Base-by-base conservation (phyloP, 2,797 vertebrate genomes). In the Vespertilio murinus region DNA sequence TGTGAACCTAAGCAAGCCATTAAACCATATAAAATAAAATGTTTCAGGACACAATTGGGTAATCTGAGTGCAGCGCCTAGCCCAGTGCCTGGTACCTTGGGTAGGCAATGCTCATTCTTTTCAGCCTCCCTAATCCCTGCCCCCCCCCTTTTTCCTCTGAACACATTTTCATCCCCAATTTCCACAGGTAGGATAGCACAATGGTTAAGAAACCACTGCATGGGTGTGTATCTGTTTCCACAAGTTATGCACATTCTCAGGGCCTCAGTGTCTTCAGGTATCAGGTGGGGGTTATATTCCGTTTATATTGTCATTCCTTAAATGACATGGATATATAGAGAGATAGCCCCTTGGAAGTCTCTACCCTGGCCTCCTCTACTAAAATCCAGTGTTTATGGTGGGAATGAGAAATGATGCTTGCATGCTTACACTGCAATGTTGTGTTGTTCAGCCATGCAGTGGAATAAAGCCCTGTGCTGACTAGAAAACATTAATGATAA, bases 241-340 rank as follows among this genome's bases (percentile, higher is more conserved):
- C 9, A 78, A 30, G 4, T 65, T 78, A 33, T 2, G 18, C 54
- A 61, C 61, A 52, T 71, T 84, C 12, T 71, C 12, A 25, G 14
- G 18, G 20, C 52, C 30, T 94, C 67, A 17, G 33, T 30, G 82
- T 91, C 8, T n/a, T 81, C 16, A 14, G 40, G 61, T 91, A 33
- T 49, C 28, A 86, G 45, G 47, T 18, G 23, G 12, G 35, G 20
- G 28, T 61, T 61, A 30, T 30, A 61, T 85, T 78, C 65, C 92
- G 92, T 93, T 95, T 92, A 81, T 77, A 0, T 92, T 88, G 74
- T 92, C 71, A 64, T 18, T 88, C 30, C 69, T 89, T 73, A 88
- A 95, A 71, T 64, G 54, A 38, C 74, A 75, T 61, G 25, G 38
- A 84, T 1, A 93, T 77, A 95, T 47, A 84, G 10, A 52, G 45